These are phyloP conservation scores for Neria commutata DNA, from an alignment of 2,888 invertebrate species.

Conservation along the genomic window DNA sequence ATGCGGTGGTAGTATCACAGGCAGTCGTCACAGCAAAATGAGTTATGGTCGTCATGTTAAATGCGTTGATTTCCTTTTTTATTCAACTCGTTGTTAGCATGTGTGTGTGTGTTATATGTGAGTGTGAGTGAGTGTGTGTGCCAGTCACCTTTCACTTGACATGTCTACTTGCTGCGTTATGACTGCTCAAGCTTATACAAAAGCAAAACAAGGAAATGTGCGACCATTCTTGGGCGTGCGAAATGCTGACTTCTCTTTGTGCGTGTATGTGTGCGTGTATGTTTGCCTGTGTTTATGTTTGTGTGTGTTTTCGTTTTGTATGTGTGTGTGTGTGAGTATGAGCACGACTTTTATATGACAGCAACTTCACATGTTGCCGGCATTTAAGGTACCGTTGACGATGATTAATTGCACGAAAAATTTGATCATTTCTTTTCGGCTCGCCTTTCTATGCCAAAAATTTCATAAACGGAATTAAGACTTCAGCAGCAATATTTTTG, in stretches of 20 bases:
- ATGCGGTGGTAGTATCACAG: no score
- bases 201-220: neutral
- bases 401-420: neutral
- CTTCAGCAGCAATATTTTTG: no score
- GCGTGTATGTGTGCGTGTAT: neutral
- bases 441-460: no score
- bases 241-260: slow-evolving; percentile 7
- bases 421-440: no score
- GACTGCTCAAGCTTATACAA: no score
- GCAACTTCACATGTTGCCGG: slow-evolving; percentile 15
- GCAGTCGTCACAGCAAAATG: slow-evolving; percentile 9
- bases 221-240: neutral
- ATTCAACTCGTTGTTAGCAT: no score
- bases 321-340: neutral
- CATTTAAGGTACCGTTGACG: neutral
- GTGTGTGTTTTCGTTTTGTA: neutral
- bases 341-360: slow-evolving; percentile 16
- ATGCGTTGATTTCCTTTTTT: neutral
- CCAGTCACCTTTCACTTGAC: no score
- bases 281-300: no score
- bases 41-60: slow-evolving; percentile 8
- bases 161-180: no score
- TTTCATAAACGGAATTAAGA: no score
- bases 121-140: no score
- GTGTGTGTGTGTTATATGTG: no score